Conservation (phyloP, 1,140 invertebrate species). For the Macrobrachium nipponense region DNA sequence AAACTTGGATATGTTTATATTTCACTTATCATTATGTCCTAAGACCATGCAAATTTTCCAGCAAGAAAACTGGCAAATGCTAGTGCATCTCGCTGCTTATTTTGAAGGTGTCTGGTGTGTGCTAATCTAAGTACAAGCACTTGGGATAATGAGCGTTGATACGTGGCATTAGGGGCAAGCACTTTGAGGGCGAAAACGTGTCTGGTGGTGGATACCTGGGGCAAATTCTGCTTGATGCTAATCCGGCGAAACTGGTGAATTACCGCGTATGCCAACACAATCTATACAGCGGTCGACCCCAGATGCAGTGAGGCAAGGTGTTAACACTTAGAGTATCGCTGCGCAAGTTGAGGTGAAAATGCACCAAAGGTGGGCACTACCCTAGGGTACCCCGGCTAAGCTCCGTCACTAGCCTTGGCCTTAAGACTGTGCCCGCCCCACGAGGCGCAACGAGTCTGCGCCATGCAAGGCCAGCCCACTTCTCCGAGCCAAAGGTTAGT, state of each 20-base stretch:
- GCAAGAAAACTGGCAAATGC: no score
- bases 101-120: no score
- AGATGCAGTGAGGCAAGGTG: constrained; percentile 37
- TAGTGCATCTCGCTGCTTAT: no score
- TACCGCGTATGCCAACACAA: constrained; percentile 33
- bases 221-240: constrained; percentile 7
- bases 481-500: constrained; percentile 41
- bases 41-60: not conserved
- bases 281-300: not conserved
- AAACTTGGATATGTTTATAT: no score
- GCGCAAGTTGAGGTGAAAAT: constrained; percentile 39
- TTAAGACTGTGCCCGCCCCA: constrained; percentile 34
- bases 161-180: no score
- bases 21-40: not conserved
- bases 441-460: constrained; percentile 42
- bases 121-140: no score
- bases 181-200: no score
- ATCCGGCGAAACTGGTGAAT: constrained; percentile 30
- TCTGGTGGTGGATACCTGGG: not conserved
- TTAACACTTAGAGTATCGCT: constrained; percentile 33
- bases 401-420: constrained; percentile 27
- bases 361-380: constrained; percentile 36
- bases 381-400: constrained; percentile 37
- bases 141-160: no score
- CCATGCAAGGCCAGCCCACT: constrained; percentile 35